Percentiles rank a stretch among this genome's conserved stretches.
phyloP scores from a whole-genome alignment of 2,888 invertebrate species.

The Anthrax anthrax region DNA sequence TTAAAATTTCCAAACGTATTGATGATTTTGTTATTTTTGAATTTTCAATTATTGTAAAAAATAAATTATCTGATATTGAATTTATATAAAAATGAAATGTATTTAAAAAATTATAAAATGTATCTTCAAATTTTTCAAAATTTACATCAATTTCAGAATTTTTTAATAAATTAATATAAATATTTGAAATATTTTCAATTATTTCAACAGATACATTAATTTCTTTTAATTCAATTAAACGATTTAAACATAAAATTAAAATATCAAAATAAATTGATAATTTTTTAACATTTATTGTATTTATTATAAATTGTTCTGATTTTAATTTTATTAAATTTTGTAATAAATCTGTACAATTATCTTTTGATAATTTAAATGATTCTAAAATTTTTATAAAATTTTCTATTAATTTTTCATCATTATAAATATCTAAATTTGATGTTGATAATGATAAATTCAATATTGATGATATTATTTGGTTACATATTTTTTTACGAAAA shows the following conservation, averaged over 20 bases:
- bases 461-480: slow-evolving; percentile 15
- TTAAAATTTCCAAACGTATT: slow-evolving; percentile 40
- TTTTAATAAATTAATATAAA: slow-evolving; percentile 37
- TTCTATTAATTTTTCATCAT: slow-evolving; percentile 8
- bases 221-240: slow-evolving; percentile 32
- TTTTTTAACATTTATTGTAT: slow-evolving; percentile 18
- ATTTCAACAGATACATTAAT: slow-evolving; percentile 21
- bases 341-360: slow-evolving; percentile 24
- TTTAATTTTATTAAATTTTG: slow-evolving; percentile 26
- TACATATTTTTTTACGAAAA: slow-evolving; percentile 25
- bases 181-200: slow-evolving; percentile 30
- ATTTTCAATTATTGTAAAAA: slow-evolving; percentile 38
- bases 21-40: slow-evolving; percentile 42
- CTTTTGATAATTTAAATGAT: slow-evolving; percentile 20
- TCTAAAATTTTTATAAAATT: slow-evolving; percentile 22
- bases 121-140: slow-evolving; percentile 40
- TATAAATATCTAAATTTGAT: slow-evolving; percentile 17
- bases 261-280: slow-evolving; percentile 37
- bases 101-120: slow-evolving; percentile 42
- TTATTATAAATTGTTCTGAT: slow-evolving; percentile 23
- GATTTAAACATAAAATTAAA: slow-evolving; percentile 35
- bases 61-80: slow-evolving; percentile 38
- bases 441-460: neutral
- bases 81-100: slow-evolving; percentile 45
- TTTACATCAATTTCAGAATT: slow-evolving; percentile 34